Evolutionary conservation across 2,113 vertebrate species (phyloP).

Genomic region (Pelvicachromis taeniatus): DNA sequence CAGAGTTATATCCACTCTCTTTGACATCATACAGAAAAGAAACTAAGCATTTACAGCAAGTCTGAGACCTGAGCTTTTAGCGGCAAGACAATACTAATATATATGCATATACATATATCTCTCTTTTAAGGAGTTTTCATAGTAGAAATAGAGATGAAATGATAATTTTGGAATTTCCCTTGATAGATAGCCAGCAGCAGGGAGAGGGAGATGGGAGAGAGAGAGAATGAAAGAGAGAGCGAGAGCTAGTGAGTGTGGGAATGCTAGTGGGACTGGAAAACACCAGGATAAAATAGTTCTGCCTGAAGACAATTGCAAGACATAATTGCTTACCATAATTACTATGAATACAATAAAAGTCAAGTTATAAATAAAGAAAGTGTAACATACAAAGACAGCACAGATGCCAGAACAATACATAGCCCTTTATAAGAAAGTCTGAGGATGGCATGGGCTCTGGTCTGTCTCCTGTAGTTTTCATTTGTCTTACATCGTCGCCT

Average conservation of each 20-base stretch:
- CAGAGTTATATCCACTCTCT: too few relatives aligned
- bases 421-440: background rate
- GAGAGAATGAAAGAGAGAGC: background rate
- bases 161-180: background rate
- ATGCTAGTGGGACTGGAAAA: fast-evolving
- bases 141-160: background rate
- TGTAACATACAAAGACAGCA: background rate
- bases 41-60: too few relatives aligned
- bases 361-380: background rate
- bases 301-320: fast-evolving
- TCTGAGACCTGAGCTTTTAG: too few relatives aligned
- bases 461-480: background rate
- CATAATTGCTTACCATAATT: background rate
- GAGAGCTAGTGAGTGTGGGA: background rate
- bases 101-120: background rate
- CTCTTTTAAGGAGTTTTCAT: background rate
- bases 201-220: background rate
- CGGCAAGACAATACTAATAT: too few relatives aligned
- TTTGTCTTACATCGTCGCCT: background rate
- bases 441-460: background rate
- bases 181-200: background rate
- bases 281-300: background rate
- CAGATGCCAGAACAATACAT: background rate
- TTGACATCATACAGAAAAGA: too few relatives aligned
- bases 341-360: background rate